These are phyloP conservation scores for Rhyacophila brunnea DNA, from an alignment of 1,140 invertebrate species.

Conservation along the genomic window DNA sequence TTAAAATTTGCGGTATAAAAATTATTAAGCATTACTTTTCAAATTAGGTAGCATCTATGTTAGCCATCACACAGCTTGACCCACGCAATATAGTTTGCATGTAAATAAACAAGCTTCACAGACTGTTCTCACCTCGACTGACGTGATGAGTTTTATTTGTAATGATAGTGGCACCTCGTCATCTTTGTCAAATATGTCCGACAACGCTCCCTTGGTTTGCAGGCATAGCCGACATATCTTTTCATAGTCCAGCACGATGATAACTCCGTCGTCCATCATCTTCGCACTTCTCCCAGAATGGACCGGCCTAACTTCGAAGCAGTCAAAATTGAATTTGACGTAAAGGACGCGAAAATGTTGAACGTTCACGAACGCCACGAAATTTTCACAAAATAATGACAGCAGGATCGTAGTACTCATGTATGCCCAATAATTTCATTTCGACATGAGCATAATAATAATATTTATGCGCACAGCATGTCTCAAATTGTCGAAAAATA, in stretches of 20 bases:
- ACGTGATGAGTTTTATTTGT: constrained; percentile 23
- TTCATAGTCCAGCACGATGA: constrained; percentile 33
- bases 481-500: no score
- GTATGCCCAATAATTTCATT: no score
- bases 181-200: constrained; percentile 27
- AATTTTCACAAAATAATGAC: neutral
- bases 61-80: no score
- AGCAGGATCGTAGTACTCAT: neutral
- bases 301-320: neutral
- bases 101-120: neutral
- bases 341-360: constrained; percentile 18
- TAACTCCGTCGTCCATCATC: constrained; percentile 24
- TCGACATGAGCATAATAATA: no score
- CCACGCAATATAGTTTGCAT: no score
- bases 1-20: no score
- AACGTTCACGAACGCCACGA: constrained; percentile 22
- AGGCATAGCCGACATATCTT: constrained; percentile 33
- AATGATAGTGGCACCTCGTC: constrained; percentile 17
- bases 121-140: constrained; percentile 16
- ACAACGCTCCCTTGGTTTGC: constrained; percentile 28
- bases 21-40: no score
- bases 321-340: constrained; percentile 21
- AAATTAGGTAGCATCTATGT: no score
- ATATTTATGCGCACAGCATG: no score
- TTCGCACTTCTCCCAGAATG: neutral